These are phyloP conservation scores for Scolopax mira DNA, from an alignment of 2,113 vertebrate species.

Conservation along the genomic window DNA sequence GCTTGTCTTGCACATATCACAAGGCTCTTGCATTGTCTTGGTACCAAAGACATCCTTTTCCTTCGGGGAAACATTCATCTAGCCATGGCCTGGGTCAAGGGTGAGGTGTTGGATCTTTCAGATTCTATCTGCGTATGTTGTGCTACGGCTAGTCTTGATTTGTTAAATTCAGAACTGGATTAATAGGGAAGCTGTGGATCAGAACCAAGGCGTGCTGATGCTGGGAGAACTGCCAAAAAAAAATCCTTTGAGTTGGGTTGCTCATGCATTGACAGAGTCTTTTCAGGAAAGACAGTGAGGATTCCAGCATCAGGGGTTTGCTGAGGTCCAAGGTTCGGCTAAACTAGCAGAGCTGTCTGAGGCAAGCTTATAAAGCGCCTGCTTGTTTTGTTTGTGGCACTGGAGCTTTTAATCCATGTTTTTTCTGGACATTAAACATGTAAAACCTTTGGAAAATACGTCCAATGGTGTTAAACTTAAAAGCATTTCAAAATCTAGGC, in stretches of 20 bases:
- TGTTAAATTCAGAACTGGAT: neutral
- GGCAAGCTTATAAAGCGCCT: neutral
- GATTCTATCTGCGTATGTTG: neutral
- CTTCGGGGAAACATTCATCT: neutral
- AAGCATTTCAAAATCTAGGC: neutral
- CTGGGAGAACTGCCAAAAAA: neutral
- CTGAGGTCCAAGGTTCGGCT: neutral
- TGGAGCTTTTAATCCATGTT: neutral
- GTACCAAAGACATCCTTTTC: slow-evolving; percentile 3
- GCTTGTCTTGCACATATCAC: neutral
- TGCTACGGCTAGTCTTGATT: neutral
- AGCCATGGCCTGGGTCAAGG: neutral
- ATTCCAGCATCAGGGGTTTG: neutral
- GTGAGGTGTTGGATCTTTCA: neutral
- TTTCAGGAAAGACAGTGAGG: neutral
- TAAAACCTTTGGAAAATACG: neutral
- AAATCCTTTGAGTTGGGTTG: neutral
- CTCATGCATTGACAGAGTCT: neutral
- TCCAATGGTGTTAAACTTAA: neutral
- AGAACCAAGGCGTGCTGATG: neutral
- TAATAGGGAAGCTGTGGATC: neutral
- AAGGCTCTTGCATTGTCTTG: neutral
- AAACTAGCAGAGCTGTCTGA: neutral
- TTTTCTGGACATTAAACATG: neutral
- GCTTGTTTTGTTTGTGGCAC: neutral